Percentiles rank a stretch among this genome's conserved stretches.
Evolutionary conservation across 1,140 invertebrate genomes (phyloP).

Genomic region (Paraescarpia echinospica): DNA sequence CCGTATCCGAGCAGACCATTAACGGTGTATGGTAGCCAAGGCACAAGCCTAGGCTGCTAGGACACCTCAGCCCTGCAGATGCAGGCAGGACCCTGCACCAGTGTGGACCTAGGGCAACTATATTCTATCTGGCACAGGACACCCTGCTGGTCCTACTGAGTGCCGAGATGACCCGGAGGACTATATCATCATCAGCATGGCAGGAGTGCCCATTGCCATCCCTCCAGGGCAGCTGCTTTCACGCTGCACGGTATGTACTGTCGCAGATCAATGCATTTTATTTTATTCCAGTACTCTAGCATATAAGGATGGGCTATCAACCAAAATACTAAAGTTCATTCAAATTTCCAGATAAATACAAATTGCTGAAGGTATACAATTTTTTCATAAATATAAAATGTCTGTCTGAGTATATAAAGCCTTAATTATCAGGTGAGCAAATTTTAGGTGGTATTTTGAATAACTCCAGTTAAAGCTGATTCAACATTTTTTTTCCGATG

Average conservation of each 20-base stretch:
- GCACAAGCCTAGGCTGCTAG: neutral
- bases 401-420: too few relatives aligned
- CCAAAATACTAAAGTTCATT: neutral
- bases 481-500: too few relatives aligned
- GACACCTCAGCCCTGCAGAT: neutral
- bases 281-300: too few relatives aligned
- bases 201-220: neutral
- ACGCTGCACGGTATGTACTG: neutral
- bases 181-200: neutral
- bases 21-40: neutral
- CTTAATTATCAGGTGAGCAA: too few relatives aligned
- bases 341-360: neutral
- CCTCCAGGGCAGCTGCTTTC: neutral
- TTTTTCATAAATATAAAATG: too few relatives aligned
- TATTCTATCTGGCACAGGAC: neutral
- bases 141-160: neutral
- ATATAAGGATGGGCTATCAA: too few relatives aligned
- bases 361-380: too few relatives aligned
- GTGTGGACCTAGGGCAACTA: neutral
- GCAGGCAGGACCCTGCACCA: neutral
- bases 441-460: too few relatives aligned
- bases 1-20: neutral
- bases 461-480: too few relatives aligned
- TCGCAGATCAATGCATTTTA: too few relatives aligned
- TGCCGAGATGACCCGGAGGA: neutral